Percentiles rank a stretch among this genome's conserved stretches.
Conservation (phyloP, 2,797 vertebrate species). For the Malurus leucopterus region DNA sequence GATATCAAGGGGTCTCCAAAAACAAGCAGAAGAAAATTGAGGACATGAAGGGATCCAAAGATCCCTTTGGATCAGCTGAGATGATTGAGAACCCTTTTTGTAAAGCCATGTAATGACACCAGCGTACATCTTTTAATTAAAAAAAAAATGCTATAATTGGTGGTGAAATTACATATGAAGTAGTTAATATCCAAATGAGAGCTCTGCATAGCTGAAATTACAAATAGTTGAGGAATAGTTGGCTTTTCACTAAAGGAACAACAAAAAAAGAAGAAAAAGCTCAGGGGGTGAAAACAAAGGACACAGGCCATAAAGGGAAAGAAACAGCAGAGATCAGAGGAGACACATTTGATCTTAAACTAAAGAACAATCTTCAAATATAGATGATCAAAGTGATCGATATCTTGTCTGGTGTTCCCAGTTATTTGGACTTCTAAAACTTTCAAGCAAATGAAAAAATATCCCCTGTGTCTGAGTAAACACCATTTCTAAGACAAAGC, state of each 20-base stretch:
- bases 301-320: background rate
- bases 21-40: background rate
- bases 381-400: background rate
- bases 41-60: background rate
- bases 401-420: background rate
- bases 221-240: background rate
- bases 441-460: background rate
- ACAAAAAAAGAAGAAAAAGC: background rate
- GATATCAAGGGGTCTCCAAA: background rate
- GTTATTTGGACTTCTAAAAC: background rate
- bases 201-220: background rate
- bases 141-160: background rate
- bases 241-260: background rate
- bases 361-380: conserved; percentile 9
- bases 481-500: background rate
- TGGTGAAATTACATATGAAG: background rate
- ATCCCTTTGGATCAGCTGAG: background rate
- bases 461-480: background rate
- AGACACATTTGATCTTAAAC: background rate
- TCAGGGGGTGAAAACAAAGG: background rate
- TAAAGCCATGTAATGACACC: background rate
- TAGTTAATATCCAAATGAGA: background rate
- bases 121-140: background rate
- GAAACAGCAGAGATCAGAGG: background rate
- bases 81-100: background rate